Evolutionary conservation across 2,797 vertebrate genomes (phyloP).

Genomic region (Phoeniculus purpureus): DNA sequence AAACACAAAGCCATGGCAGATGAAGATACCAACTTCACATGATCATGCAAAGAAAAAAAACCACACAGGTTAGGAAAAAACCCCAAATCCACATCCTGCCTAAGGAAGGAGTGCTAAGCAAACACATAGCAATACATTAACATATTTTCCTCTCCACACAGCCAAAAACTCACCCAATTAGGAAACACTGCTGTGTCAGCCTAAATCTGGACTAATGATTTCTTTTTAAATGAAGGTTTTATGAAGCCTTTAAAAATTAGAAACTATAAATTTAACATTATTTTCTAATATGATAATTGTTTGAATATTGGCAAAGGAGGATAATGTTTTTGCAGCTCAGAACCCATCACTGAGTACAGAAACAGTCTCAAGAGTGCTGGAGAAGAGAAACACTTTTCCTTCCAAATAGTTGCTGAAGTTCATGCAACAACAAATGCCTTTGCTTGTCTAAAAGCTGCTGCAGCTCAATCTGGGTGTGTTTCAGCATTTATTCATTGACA

Average conservation of each 20-base stretch:
- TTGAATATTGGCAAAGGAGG: background rate
- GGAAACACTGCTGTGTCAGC: background rate
- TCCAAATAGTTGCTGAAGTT: background rate
- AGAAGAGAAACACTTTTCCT: background rate
- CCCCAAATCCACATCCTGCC: slow-evolving; percentile 44
- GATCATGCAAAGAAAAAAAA: background rate
- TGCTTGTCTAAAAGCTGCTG: background rate
- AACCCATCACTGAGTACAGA: background rate
- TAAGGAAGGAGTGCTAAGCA: slow-evolving; percentile 51
- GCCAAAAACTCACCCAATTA: background rate
- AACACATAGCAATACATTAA: slow-evolving; percentile 4
- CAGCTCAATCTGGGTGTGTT: background rate
- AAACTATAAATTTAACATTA: background rate
- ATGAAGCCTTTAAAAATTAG: background rate
- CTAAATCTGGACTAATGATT: background rate
- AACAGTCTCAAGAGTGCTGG: fast-evolving
- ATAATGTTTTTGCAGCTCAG: background rate
- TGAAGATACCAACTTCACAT: slow-evolving; percentile 1
- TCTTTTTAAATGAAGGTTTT: background rate
- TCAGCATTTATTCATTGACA: background rate
- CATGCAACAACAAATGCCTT: background rate
- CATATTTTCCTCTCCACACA: background rate
- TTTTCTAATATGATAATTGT: background rate
- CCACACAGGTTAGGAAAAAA: background rate
- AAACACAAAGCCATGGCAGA: background rate